Evolutionary conservation across 2,113 vertebrate genomes (phyloP), one percentile per base, ranked within the genome.

Genomic region (human (Homo sapiens)): DNA sequence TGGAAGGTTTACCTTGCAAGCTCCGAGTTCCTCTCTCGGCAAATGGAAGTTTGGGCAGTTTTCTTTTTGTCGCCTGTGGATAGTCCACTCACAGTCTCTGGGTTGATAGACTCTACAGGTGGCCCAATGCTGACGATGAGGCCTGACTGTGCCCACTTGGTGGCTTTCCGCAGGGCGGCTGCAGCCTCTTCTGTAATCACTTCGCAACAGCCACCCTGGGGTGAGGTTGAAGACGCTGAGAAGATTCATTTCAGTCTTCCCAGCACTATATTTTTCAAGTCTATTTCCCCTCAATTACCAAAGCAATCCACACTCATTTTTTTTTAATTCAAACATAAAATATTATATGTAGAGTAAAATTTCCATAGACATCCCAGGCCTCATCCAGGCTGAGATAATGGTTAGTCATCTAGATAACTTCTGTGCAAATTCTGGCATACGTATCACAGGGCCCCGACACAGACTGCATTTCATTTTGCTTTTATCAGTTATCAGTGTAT

Each of bases 101-200:
- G 99, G 88, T 94, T 99, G 81, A 98, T 48, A 0, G 98, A 98
- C 96, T 99, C 99, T 48, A 99, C 98, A 0, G 99, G 99, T 0
- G 99, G 99, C 22, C 99, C 99, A 4, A 99, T 98, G 3, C 99
- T 99, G 96, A 99, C 99, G 8, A 99, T 99, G 22, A 99, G 99
- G 73, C 99, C 99, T 22, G 99, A 99, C 82, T 99, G 99, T 11
- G 99, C 99, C 99, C 99, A 99, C 80, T 99, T 99, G 89, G 99
- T 99, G 22, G 99, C 99, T 90, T 99, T 99, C 35, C 99, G 98
- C 50, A 99, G 98, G 86, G 99, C 99, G 5, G 99, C 99, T 13
- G 99, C 97, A 1, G 99, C 99, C 97, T 99, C 99, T 96, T 99
- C 99, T 43, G 99, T 99, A 70, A 99, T 99, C 89, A 99, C 99